Evolutionary conservation across 2,888 invertebrate species (phyloP).

Genomic region (Agrochola circellaris): DNA sequence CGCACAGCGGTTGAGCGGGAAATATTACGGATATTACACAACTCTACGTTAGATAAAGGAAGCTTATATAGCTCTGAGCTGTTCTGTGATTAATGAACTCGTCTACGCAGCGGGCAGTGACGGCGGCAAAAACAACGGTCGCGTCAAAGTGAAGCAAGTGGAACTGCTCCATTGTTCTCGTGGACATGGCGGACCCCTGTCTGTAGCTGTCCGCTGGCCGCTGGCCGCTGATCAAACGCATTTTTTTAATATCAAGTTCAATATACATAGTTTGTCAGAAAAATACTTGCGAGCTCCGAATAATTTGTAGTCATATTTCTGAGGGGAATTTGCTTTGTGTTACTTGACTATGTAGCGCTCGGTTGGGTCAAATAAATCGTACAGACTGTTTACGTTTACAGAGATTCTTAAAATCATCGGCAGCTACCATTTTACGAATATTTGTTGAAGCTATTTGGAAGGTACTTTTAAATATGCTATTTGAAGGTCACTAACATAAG

Average conservation of each 20-base stretch:
- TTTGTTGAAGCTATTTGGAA: not conserved
- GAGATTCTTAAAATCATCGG: not conserved
- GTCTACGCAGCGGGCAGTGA: slow-evolving; percentile 78
- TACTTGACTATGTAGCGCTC: not conserved
- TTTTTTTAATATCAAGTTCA: slow-evolving; percentile 62
- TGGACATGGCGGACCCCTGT: slow-evolving; percentile 71
- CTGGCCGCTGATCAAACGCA: slow-evolving; percentile 62
- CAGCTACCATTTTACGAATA: not conserved
- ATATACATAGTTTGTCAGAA: slow-evolving; percentile 17
- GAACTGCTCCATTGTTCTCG: slow-evolving; percentile 79
- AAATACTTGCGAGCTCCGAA: slow-evolving; percentile 16
- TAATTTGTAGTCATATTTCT: slow-evolving; percentile 32
- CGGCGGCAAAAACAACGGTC: slow-evolving; percentile 83
- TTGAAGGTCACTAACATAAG: not conserved
- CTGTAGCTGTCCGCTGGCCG: slow-evolving; percentile 68
- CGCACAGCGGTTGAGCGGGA: slow-evolving; percentile 59
- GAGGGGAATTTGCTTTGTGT: slow-evolving; percentile 26
- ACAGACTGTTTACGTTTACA: not conserved
- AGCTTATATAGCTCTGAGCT: slow-evolving; percentile 82
- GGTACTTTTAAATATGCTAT: not conserved
- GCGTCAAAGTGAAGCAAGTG: slow-evolving; percentile 82
- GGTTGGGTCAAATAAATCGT: not conserved
- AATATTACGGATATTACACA: slow-evolving; percentile 67
- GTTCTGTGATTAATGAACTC: slow-evolving; percentile 88
- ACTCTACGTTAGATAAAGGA: slow-evolving; percentile 77